Base-by-base conservation (phyloP, 2,113 vertebrate species). In the Aspidoscelis tigris region DNA sequence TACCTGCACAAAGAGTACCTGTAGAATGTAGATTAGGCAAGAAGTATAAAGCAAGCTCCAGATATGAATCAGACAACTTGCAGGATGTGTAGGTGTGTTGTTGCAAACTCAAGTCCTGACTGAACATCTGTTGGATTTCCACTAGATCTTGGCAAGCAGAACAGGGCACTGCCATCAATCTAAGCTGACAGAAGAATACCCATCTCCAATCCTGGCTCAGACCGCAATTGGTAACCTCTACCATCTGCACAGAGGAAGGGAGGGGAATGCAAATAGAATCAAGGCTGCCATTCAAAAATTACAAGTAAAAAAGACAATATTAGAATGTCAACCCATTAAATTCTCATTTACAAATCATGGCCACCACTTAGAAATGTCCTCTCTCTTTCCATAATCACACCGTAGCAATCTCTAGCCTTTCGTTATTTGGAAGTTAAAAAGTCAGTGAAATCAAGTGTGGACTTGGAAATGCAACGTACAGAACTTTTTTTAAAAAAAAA, bases 71-170 rank as follows among this genome's bases (percentile, higher is more conserved):
- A 16, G 65, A 69, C 26, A 68, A 69, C 22, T 68, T 22, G 65
- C 24, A 69, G 65, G 26, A 69, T 21, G 21, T 80, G 65, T 80
- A 70, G 65, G 44, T 80, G 65, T 70, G 8, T 39, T 80, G 44
- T 53, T 69, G 44, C 66, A 80, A 53, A 53, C 66, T 66, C 44
- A 80, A 50, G 47, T 80, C 14, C 78, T 80, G 78, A 68, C 14
- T 50, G 14, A 80, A 80, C 78, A 80, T 80, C 78, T 66, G 65
- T 33, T 68, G 43, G 41, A 33, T 80, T 80, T 47, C 26, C 7
- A 8, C 43, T 43, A 20, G 24, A 66, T 68, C 20, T 33, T 80
- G 78, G 43, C 24, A 80, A 80, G 41, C 41, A n/a, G 78, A 68
- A 44, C 14, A 61, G 18, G 33, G 53, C 53, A 41, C 5, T 47